phyloP scores from a whole-genome alignment of 2,797 vertebrate species.

The Pipistrellus pygmaeus region DNA sequence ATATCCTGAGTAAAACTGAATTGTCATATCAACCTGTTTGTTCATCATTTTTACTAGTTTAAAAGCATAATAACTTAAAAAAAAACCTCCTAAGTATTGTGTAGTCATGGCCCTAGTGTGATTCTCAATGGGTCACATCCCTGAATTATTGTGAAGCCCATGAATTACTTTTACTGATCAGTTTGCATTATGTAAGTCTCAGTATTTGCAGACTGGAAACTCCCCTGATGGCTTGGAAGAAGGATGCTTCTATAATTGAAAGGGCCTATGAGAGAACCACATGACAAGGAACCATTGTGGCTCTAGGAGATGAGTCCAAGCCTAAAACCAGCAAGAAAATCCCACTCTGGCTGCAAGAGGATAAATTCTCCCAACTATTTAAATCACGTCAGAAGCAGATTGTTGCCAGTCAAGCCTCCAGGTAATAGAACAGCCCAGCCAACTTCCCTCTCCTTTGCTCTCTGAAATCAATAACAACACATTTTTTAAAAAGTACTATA shows the following conservation, averaged over 20 bases:
- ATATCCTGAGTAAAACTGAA: not conserved
- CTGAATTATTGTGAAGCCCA: not conserved
- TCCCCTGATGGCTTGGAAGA: not conserved
- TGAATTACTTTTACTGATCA: not conserved
- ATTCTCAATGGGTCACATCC: not conserved
- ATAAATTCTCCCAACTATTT: not conserved
- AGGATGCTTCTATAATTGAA: not conserved
- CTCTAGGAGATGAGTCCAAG: not conserved
- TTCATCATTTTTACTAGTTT: not conserved
- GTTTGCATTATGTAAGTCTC: not conserved
- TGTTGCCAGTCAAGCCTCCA: not conserved
- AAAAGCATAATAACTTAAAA: not conserved
- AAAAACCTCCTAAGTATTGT: not conserved
- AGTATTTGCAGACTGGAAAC: not conserved
- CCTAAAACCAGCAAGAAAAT: not conserved
- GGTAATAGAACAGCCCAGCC: not conserved
- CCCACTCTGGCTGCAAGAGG: accelerated
- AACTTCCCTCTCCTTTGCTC: too few relatives aligned
- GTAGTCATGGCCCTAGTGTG: not conserved
- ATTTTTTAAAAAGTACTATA: not conserved
- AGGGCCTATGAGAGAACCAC: not conserved
- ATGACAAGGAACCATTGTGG: not conserved
- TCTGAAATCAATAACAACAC: not conserved
- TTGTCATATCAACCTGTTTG: not conserved
- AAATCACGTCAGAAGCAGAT: not conserved